Evolutionary conservation across 2,888 invertebrate genomes (phyloP).

Genomic region (Diplazon laetatorius): DNA sequence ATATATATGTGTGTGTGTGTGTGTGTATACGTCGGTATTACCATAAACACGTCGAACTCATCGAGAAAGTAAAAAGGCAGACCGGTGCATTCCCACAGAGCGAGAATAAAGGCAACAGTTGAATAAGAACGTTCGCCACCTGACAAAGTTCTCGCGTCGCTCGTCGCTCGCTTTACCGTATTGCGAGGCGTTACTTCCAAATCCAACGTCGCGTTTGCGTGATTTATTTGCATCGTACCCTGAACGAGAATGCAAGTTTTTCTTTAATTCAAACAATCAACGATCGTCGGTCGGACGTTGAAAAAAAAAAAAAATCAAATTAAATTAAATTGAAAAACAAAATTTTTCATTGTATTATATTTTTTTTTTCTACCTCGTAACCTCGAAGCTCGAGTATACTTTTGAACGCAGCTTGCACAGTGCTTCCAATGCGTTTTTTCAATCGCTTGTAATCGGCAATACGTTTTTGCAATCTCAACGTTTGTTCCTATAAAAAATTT

Average conservation of each 20-base stretch:
- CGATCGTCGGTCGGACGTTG: too few relatives aligned
- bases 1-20: too few relatives aligned
- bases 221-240: slow-evolving; percentile 85
- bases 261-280: too few relatives aligned
- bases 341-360: too few relatives aligned
- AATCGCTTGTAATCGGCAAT: slow-evolving; percentile 78
- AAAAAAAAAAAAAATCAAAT: too few relatives aligned
- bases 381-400: slow-evolving; percentile 84
- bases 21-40: too few relatives aligned
- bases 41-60: slow-evolving; percentile 99
- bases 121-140: slow-evolving; percentile 98
- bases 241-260: slow-evolving; percentile 70
- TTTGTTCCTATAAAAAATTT: slow-evolving; percentile 72
- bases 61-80: slow-evolving; percentile 97
- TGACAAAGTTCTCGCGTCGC: slow-evolving; percentile 89
- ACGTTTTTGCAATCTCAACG: slow-evolving; percentile 75
- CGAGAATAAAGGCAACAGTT: slow-evolving; percentile 96
- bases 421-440: slow-evolving; percentile 80
- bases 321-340: too few relatives aligned
- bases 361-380: slow-evolving; percentile 85
- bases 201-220: slow-evolving; percentile 82
- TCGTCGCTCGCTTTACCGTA: slow-evolving; percentile 81
- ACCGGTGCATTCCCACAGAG: slow-evolving; percentile 96
- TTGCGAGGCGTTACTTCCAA: slow-evolving; percentile 85
- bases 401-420: slow-evolving; percentile 83